Percentiles rank a stretch among this genome's conserved stretches.
Evolutionary conservation across 2,797 vertebrate genomes (phyloP).

Genomic region (Parauchenoglanis punctatus): DNA sequence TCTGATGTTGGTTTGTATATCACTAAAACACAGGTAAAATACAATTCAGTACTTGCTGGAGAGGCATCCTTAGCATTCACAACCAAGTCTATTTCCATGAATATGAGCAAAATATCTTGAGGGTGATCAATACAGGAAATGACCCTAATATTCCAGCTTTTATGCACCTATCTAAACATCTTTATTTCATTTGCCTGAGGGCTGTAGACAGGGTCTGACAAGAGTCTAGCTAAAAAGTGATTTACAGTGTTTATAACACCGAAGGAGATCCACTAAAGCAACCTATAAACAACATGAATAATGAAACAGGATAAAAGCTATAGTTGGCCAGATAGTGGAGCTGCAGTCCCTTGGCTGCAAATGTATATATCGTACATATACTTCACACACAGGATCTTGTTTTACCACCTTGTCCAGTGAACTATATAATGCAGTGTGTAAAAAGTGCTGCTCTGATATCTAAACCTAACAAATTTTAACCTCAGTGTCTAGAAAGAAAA

Average conservation of each 20-base stretch:
- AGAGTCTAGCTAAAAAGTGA: background rate
- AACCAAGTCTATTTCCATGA: background rate
- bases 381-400: constrained; percentile 30
- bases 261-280: constrained; percentile 47
- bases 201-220: constrained; percentile 13
- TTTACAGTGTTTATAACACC: constrained; percentile 34
- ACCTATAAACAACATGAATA: constrained; percentile 62
- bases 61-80: background rate
- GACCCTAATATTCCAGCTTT: constrained; percentile 1
- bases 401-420: background rate
- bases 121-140: constrained; percentile 10
- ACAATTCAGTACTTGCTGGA: background rate
- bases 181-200: constrained; percentile 10
- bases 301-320: constrained; percentile 59
- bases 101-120: background rate
- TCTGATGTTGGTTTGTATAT: background rate
- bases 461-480: background rate
- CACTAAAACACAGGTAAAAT: background rate
- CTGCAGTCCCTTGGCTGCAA: constrained; percentile 41
- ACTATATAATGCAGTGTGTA: background rate
- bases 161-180: background rate
- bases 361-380: constrained; percentile 31
- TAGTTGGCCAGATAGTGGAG: constrained; percentile 32
- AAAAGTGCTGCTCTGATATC: background rate
- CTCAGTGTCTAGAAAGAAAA: background rate